phyloP scores from a whole-genome alignment of 37 sponge, comb jelly and placozoan genomes.

The Amphimedon queenslandica region DNA sequence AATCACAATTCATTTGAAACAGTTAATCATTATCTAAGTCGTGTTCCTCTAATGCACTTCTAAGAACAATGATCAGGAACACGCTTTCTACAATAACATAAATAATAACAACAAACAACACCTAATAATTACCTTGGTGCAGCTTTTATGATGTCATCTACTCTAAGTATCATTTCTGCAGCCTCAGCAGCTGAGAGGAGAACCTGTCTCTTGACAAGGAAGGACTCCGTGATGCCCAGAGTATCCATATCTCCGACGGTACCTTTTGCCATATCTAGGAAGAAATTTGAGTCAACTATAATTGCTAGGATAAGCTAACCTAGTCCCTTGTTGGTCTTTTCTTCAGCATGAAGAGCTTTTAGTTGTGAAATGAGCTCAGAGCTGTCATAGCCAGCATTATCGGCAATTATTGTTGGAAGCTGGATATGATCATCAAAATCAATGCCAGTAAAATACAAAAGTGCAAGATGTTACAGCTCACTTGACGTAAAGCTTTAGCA shows the following conservation, averaged over 20 bases:
- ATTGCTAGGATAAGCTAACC: conserved; percentile 25
- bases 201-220: conserved; percentile 87
- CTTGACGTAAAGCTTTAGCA: conserved; percentile 86
- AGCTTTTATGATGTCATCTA: conserved; percentile 89
- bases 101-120: neutral
- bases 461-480: neutral
- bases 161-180: conserved; percentile 96
- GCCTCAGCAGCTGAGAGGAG: conserved; percentile 92
- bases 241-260: conserved; percentile 83
- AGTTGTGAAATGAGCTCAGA: conserved; percentile 84
- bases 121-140: conserved; percentile 72
- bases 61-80: conserved; percentile 27
- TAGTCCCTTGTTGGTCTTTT: conserved; percentile 70
- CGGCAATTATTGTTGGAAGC: conserved; percentile 93
- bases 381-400: conserved; percentile 98
- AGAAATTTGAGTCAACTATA: neutral
- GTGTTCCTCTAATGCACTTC: neutral
- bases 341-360: conserved; percentile 86
- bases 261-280: conserved; percentile 72
- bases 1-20: neutral
- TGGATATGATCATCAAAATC: conserved; percentile 9
- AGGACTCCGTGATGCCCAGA: conserved; percentile 94
- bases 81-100: conserved; percentile 7
- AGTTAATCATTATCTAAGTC: neutral
- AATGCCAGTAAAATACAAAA: neutral